Conservation (phyloP, 1,140 invertebrate species). For the Sogatella furcifera region DNA sequence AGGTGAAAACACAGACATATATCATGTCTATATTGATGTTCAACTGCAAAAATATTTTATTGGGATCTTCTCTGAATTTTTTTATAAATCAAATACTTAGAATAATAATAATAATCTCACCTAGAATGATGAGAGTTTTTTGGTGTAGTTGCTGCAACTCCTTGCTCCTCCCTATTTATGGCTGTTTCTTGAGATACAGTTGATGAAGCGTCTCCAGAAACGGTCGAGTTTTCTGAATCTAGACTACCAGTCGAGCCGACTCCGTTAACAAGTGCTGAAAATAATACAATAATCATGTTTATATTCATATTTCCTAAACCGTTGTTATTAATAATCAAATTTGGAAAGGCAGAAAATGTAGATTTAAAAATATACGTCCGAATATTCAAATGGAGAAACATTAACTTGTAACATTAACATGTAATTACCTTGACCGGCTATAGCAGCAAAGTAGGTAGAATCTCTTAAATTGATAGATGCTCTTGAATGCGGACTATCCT, state of each 20-base stretch:
- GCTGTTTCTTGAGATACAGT: slow-evolving; percentile 51
- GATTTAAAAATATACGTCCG: too few species aligned
- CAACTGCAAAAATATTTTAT: too few species aligned
- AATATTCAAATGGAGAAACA: too few species aligned
- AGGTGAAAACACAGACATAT: too few species aligned
- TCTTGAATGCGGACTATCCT: slow-evolving; percentile 25
- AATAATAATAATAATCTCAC: too few species aligned
- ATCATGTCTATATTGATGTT: too few species aligned
- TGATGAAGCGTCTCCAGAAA: slow-evolving; percentile 45
- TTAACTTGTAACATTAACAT: too few species aligned
- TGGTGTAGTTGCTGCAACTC: neutral
- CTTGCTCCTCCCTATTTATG: slow-evolving; percentile 35
- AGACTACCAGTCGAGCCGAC: slow-evolving; percentile 25
- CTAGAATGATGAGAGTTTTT: slow-evolving; percentile 20
- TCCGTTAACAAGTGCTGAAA: slow-evolving; percentile 31
- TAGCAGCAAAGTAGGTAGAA: slow-evolving; percentile 63
- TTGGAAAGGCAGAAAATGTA: too few species aligned
- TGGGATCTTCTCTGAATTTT: too few species aligned
- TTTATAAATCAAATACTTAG: neutral
- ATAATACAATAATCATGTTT: slow-evolving; percentile 18
- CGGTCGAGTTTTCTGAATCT: slow-evolving; percentile 32
- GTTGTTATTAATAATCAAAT: too few species aligned
- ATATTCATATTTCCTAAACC: too few species aligned
- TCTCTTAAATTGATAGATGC: slow-evolving; percentile 52
- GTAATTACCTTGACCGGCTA: slow-evolving; percentile 58